Base-by-base conservation (phyloP, 1,140 invertebrate genomes). In the Heliconius congener region DNA sequence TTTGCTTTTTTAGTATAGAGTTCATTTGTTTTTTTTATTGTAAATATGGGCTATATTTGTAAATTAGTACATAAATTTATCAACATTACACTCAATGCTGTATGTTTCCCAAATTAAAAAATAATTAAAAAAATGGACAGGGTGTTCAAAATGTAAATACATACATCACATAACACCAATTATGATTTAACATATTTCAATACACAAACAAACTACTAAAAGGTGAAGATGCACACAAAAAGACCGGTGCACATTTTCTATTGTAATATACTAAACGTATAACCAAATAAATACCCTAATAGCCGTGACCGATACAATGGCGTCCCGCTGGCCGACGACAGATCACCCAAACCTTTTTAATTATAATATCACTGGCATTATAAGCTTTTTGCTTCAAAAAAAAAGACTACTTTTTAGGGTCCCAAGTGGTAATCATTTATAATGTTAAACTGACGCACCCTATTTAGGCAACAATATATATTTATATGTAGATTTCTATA, bases 291-390 rank as follows among this genome's bases (percentile, higher is more conserved):
- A 94, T 93, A 94, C 85, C 88, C 81, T 93, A 92, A 92, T 91
- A 90, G 81, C 85, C 90, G 86, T 91, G 84, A 85, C 86, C 78
- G 81, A 84, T 84, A 93, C 90, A 94, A 93, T 88, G 87, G 77
- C 70, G 82, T 84, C 93, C 93, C 88, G 90, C 86, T 80, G 90
- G 9, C 85, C 87, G 84, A 78, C 87, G 86, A 88, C 90, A 90
- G 89, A 83, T 86, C 86, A 86, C 87, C 86, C 87, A 84, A 42
- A 84, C 85, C 88, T 88, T 91, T 92, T 91, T 94, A 94, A 94
- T 94, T 94, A 94, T 90, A 94, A 94, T 94, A 94, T 94, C 91
- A 94, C 87, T 89, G 88, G 90, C 88, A 91, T 93, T 92, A 91
- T 89, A 90, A 89, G 86, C 78, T 93, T 93, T 93, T 94, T 93